Evolutionary conservation across 2,113 vertebrate species (phyloP), one percentile per base, ranked within the genome.

Genomic region (Toxostoma redivivum): DNA sequence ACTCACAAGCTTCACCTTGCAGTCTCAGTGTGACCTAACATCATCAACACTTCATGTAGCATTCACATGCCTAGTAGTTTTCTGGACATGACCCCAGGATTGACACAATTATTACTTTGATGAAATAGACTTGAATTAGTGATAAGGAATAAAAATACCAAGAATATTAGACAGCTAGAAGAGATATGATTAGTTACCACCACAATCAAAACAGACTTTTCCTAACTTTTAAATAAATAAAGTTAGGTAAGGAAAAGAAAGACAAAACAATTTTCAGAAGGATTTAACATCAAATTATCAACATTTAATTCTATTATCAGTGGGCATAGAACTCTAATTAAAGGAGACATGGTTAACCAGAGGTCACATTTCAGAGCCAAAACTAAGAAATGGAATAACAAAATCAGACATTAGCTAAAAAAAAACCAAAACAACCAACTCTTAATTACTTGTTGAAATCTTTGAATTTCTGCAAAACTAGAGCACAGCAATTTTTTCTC

Each of bases 271-370:
- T 33, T 54, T 71, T 5, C 0, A 14, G 78, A 66, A 67, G 3
- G 11, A 51, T 81, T 86, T 61, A 80, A 81, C 23, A 78, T 21
- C 35, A 47, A 64, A 72, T 58, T 88, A 86, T 38, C 90, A 44
- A 54, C 45, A 89, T 64, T 80, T 85, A 70, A 78, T 77, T 62
- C 64, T 25, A 42, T 47, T 83, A 54, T 71, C 47, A 67, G 33
- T 45, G 20, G 35, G 17, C 20, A 30, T 17, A 42, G 16, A 91
- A 77, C 35, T 90, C 85, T 77, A 81, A 93, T 81, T 94, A 94
- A 95, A 90, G 51, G 81, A 73, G 21, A 6, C 69, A 82, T 40
- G 87, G 44, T 80, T 96, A 92, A 94, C 85, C 86, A 94, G 28
- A 82, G 27, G 14, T 94, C 62, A 94, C 13, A 70, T 40, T 78